Percentiles rank a stretch among this genome's conserved stretches.
These are phyloP conservation scores for Melierax canorus DNA, from an alignment of 2,113 vertebrate species.

Conservation along the genomic window DNA sequence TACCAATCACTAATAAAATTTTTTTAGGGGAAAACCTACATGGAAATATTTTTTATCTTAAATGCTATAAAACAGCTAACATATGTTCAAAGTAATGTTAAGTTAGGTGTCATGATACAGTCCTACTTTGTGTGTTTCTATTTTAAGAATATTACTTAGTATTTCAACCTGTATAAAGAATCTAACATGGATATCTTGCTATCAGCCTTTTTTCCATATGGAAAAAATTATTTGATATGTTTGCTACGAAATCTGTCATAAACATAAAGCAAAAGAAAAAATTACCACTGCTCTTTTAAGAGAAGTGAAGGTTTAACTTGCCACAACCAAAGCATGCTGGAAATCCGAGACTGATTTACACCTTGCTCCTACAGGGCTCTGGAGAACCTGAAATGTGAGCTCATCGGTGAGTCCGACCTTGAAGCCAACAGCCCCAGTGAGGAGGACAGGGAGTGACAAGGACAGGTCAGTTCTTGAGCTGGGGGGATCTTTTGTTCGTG, in stretches of 20 bases:
- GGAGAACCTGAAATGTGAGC: slow-evolving; percentile 38
- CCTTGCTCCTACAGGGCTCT: background rate
- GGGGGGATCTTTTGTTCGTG: background rate
- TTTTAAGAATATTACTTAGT: background rate
- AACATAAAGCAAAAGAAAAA: background rate
- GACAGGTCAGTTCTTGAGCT: background rate
- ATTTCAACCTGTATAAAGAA: background rate
- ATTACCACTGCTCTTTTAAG: background rate
- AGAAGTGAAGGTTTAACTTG: background rate
- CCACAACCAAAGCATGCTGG: background rate
- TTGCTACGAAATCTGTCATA: background rate
- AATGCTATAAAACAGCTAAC: background rate
- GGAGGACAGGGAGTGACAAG: background rate
- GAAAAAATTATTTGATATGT: background rate
- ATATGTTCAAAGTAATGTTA: background rate
- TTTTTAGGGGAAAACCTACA: background rate
- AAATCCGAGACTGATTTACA: background rate
- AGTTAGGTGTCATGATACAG: background rate
- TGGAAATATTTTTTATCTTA: background rate
- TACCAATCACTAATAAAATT: background rate
- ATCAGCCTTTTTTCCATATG: background rate
- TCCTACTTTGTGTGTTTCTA: background rate
- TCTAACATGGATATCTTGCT: background rate
- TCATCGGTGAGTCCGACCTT: background rate
- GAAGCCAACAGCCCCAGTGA: background rate